These are phyloP conservation scores for Illadopsis cleaveri DNA, from an alignment of 2,113 vertebrate species.

Conservation along the genomic window DNA sequence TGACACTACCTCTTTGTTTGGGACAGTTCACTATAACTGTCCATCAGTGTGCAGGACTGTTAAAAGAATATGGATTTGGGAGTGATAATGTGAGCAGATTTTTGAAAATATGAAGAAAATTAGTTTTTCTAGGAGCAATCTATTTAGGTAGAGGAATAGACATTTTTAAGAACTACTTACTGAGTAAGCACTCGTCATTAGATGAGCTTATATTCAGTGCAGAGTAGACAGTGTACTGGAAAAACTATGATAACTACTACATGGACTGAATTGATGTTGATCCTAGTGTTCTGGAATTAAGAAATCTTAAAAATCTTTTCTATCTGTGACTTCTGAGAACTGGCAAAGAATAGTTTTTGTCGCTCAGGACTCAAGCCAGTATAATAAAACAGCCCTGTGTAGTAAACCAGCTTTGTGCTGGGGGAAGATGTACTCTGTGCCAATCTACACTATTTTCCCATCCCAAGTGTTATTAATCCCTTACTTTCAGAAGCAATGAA, in stretches of 20 bases:
- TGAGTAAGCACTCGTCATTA: not conserved
- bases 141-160: not conserved
- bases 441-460: not conserved
- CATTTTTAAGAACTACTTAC: not conserved
- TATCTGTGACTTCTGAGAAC: not conserved
- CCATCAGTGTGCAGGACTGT: not conserved
- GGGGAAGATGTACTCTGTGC: not conserved
- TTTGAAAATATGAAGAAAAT: not conserved
- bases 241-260: not conserved
- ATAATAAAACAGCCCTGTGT: not conserved
- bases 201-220: not conserved
- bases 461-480: not conserved
- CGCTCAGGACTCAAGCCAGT: not conserved
- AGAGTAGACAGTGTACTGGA: not conserved
- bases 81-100: not conserved
- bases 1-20: constrained; percentile 1
- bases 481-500: constrained; percentile 17
- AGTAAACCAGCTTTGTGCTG: not conserved
- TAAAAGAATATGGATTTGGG: not conserved
- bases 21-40: not conserved
- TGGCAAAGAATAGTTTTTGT: not conserved
- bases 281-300: not conserved
- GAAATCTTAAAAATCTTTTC: not conserved
- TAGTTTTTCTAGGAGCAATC: not conserved
- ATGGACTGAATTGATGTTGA: not conserved